Evolutionary conservation across 1,140 invertebrate genomes (phyloP), one percentile per base, ranked within the genome.

Genomic region (Tenebrio molitor): DNA sequence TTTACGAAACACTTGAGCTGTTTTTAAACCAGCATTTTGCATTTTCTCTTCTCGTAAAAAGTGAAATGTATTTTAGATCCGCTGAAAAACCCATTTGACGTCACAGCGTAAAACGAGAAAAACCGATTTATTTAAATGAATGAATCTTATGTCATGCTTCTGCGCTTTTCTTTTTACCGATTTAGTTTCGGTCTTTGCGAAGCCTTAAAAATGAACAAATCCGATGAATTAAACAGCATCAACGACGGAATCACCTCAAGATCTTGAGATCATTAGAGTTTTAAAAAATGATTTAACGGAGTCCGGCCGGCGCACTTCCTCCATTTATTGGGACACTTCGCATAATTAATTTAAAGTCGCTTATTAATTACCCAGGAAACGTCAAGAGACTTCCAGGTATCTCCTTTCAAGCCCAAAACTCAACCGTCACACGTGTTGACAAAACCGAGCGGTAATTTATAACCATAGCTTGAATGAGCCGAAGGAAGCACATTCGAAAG

Each of bases 381-480:
- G 50, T 58, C 50, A 58, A 46, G 2, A 29, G 8, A n/a, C 50
- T 58, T 58, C 50, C 50, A 58, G 50, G 50, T 58, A 58, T 58
- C 50, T 14, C n/a, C 23, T 29, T 58, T 58, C 50, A 10, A 46
- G 16, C 36, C 36, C 4, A 33, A 46, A 46, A 58, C 21, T 33
- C 10, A 15, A 23, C 33, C 14, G n/a, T 53, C 67, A 50, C 67
- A 69, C 67, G 67, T 69, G 67, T 69, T 69, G 67, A 69, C 67
- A 69, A 69, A 69, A 69, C 67, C 67, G 16, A 46, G 33, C 41
- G 42, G 67, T 53, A 69, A 69, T 69, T 69, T 69, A 69, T 69
- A 36, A 69, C 67, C 66, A 68, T 68, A 39, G 17, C 25, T 5
- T 34, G 34, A 29, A 65, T 39, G 34, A 39, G 23, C 15, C 17